phyloP scores from a whole-genome alignment of 1,140 invertebrate species.

The Sminthurides bifidus region DNA sequence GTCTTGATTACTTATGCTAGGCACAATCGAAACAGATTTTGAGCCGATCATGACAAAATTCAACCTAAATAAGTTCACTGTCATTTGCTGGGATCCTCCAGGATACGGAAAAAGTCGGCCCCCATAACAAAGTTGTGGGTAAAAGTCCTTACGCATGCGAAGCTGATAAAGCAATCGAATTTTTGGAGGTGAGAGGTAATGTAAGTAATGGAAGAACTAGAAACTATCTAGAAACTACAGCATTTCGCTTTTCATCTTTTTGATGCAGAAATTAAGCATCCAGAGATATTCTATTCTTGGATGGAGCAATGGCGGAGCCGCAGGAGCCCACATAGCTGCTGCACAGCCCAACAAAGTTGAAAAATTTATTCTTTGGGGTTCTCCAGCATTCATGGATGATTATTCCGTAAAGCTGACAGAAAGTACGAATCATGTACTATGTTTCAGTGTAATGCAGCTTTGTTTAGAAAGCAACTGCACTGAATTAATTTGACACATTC shows the following conservation, averaged over 20 bases:
- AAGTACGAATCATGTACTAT: not conserved
- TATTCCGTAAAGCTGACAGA: not conserved
- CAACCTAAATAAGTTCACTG: constrained; percentile 5
- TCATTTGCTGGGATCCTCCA: constrained; percentile 14
- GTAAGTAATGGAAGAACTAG: not conserved
- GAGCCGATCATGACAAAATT: constrained; percentile 6
- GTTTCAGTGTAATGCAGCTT: not conserved
- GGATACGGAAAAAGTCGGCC: constrained; percentile 17
- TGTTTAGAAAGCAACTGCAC: not conserved
- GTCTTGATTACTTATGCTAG: not conserved
- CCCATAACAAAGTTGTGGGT: not conserved
- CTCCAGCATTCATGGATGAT: not conserved
- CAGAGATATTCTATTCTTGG: constrained; percentile 5
- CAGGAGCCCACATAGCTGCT: constrained; percentile 2
- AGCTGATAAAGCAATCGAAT: not conserved
- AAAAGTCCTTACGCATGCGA: not conserved
- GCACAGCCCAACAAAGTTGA: not conserved
- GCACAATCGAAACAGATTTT: constrained; percentile 14
- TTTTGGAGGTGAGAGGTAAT: not conserved
- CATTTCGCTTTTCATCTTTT: not conserved
- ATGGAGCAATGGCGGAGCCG: constrained; percentile 8
- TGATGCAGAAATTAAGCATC: not conserved
- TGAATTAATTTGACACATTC: not conserved
- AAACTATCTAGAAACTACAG: not conserved
- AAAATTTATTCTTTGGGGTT: constrained; percentile 1